A percentile compares a stretch with the other conserved stretches of the same genome.
Evolutionary conservation across 2,888 invertebrate species (phyloP).

Genomic region (Cataglyphis altisquamis): DNA sequence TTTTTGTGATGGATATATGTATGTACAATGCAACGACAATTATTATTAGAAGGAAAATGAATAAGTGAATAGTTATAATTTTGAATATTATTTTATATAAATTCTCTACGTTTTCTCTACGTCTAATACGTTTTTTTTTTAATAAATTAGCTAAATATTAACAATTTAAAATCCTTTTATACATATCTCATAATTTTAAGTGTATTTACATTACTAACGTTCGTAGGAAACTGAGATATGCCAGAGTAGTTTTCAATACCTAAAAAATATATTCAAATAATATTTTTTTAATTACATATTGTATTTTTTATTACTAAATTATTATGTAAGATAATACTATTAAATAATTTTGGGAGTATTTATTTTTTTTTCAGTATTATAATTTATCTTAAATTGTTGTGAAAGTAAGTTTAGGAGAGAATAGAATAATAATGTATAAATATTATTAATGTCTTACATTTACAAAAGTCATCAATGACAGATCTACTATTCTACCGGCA

Average conservation of each 20-base stretch:
- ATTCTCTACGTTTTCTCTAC: not conserved
- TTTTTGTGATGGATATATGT: not conserved
- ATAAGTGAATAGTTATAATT: not conserved
- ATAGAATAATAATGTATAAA: constrained; percentile 1
- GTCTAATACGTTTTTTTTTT: too few species aligned
- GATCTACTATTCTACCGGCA: constrained; percentile 76
- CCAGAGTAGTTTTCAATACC: constrained; percentile 72
- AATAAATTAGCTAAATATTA: not conserved
- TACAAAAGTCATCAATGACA: constrained; percentile 76
- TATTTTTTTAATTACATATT: not conserved
- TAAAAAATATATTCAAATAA: constrained; percentile 41
- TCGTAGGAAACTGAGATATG: constrained; percentile 73
- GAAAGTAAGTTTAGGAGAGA: not conserved
- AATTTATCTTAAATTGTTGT: not conserved
- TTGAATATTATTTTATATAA: too few species aligned
- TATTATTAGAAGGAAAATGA: not conserved
- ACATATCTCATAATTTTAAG: not conserved
- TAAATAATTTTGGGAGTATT: not conserved
- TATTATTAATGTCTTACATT: constrained; percentile 46
- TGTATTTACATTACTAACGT: constrained; percentile 58
- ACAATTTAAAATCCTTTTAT: not conserved
- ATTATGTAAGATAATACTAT: not conserved
- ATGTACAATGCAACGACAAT: not conserved
- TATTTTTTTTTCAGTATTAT: not conserved
- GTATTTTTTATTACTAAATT: not conserved